Evolutionary conservation across 2,113 vertebrate genomes (phyloP), one percentile per base, ranked within the genome.

Genomic region (Nerophis lumbriciformis): DNA sequence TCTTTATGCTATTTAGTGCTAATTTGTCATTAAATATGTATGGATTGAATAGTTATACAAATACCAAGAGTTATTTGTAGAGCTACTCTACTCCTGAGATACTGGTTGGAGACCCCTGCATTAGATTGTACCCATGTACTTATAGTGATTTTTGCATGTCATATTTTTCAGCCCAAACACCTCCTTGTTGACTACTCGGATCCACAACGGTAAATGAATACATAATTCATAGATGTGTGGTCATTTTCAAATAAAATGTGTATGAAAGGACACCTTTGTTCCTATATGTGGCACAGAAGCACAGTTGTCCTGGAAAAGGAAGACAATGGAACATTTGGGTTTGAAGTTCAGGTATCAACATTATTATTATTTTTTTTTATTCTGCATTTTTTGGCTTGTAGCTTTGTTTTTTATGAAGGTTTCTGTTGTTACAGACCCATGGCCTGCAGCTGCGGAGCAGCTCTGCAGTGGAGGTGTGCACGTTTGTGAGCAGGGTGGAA

Each of bases 281-380:
- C 8, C 28, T 28, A 28, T 28, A 28, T 52, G 49, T 63, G 73
- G 28, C 49, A 59, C 66, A 92, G 91, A 68, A 87, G 62, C 37
- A 72, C 59, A 6, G 55, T 87, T 65, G 48, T 71, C 6, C 52
- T 98, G 68, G 65, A 94, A 63, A 98, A 97, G 72, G 92, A 93
- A 72, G 94, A 98, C 63, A 97, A 94, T 72, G 94, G 94, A 84
- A 85, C 81, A 0, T 99, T 94, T 84, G 97, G 97, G 65, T 98
- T 99, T 92, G 95, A 98, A 88, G 94, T 99, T 83, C 94, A 97
- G 93, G 97, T 98, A 73, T 77, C 1, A 15, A 44, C 12, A 13
- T 6, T 15, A 12, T 19, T n/a, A 12, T 47, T 4, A 47, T 44
- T 35, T 19, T 50, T 1, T 50, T 19, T 9, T 10, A 54, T 0